Base-by-base conservation (phyloP, 2,113 vertebrate genomes). In the Struthio camelus region DNA sequence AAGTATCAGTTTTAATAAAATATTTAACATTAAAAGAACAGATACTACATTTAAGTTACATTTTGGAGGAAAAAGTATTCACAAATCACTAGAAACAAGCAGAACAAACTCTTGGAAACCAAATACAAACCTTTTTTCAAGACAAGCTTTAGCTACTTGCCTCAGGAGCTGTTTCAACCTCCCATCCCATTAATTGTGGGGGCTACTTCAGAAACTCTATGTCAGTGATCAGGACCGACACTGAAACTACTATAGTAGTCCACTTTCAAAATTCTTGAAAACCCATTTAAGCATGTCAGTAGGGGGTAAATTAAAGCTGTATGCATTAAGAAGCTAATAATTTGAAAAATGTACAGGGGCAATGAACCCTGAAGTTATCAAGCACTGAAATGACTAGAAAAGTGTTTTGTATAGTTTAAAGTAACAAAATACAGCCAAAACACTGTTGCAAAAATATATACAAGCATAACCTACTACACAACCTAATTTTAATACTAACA, bases 281-380 rank as follows among this genome's bases (percentile, higher is more conserved):
- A 97, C 71, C 92, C 93, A 97, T 97, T 97, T 98, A 97, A 96
- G 86, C 66, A 80, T 96, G 94, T 76, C 97, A 65, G 95, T 95
- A 96, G 98, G 98, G 95, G 96, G 97, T 97, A 98, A 98, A 98
- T 98, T 97, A 98, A 98, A 98, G 96, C 95, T 89, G 81, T 97
- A 97, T 96, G 97, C 96, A 97, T 97, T 97, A 95, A 96, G 97
- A 98, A 98, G 96, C 96, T 98, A 98, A 97, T 98, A 97, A 98
- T 98, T 97, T 97, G 93, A 98, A 98, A 98, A 98, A 98, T 97
- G 97, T 97, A 97, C 94, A 97, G 84, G 94, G 88, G 92, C 98
- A 97, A 95, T 97, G 97, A 98, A 98, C 97, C 97, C 95, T 98
- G 83, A 98, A 97, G 92, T 97, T 97, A 97, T 89, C 92, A 95